These are phyloP conservation scores for Lacerta viridis DNA, from an alignment of 2,797 vertebrate species.

Conservation along the genomic window DNA sequence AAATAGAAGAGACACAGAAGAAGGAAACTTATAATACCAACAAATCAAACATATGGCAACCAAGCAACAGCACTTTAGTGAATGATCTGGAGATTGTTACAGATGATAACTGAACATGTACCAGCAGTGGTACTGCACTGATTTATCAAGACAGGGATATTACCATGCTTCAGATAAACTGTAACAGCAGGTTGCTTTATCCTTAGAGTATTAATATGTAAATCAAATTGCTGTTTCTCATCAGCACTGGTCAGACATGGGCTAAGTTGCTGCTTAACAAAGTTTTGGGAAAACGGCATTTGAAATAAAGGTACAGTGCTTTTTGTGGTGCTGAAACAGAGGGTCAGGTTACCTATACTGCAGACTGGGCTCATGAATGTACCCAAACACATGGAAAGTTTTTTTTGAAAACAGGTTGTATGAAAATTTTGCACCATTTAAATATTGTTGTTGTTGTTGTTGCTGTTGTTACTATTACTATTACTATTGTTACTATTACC, in stretches of 20 bases:
- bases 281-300: no score
- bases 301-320: no score
- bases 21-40: not conserved
- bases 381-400: not conserved
- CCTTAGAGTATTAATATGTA: not conserved
- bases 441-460: no score
- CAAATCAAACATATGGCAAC: not conserved
- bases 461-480: no score
- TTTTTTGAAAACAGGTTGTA: not conserved
- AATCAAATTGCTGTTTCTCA: not conserved
- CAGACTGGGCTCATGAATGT: not conserved
- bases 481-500: no score
- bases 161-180: no score
- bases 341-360: not conserved
- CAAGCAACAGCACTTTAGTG: not conserved
- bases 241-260: not conserved
- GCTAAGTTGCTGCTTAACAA: not conserved
- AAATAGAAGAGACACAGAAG: not conserved
- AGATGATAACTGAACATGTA: not conserved
- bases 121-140: not conserved
- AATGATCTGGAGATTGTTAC: not conserved
- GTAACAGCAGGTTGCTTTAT: not conserved
- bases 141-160: no score
- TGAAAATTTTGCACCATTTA: not conserved
- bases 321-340: not conserved